These are phyloP conservation scores for Drosophila eugracilis DNA, from an alignment of 1,140 invertebrate genomes.

Conservation along the genomic window DNA sequence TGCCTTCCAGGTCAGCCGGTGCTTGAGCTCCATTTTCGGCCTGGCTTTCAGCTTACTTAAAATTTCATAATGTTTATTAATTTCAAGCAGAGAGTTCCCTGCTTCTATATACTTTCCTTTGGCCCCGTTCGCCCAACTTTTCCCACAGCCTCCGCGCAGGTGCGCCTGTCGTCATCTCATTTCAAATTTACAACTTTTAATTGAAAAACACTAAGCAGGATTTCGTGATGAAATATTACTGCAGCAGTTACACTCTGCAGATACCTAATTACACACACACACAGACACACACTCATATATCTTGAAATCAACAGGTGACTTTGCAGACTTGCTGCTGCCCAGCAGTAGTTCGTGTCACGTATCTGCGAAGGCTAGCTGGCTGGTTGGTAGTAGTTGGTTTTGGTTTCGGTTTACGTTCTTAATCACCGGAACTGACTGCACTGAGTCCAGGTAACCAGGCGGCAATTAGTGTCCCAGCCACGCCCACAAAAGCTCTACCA, in stretches of 20 bases:
- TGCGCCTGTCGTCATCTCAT: constrained; percentile 37
- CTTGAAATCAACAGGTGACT: constrained; percentile 39
- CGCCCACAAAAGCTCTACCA: constrained; percentile 45
- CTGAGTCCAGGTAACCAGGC: constrained; percentile 32
- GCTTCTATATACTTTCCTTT: constrained; percentile 8
- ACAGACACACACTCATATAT: not conserved
- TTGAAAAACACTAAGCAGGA: constrained; percentile 63
- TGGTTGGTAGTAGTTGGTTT: constrained; percentile 17
- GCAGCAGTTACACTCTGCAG: constrained; percentile 45
- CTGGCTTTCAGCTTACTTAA: constrained; percentile 26
- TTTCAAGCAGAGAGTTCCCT: constrained; percentile 36
- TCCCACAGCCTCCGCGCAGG: constrained; percentile 17
- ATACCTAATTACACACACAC: constrained; percentile 14
- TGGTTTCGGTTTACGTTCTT: constrained; percentile 38
- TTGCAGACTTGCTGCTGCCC: constrained; percentile 7
- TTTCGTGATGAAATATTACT: constrained; percentile 57
- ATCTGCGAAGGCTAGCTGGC: constrained; percentile 16
- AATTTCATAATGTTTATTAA: constrained; percentile 58
- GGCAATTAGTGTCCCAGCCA: constrained; percentile 50
- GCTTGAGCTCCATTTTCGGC: constrained; percentile 7
- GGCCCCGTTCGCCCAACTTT: constrained; percentile 22
- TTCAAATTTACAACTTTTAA: constrained; percentile 64
- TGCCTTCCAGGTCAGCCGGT: constrained; percentile 42
- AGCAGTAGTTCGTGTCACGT: constrained; percentile 35
- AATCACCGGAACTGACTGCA: constrained; percentile 59